phyloP scores from a whole-genome alignment of 2,888 invertebrate genomes.

The Tipula helvola region DNA sequence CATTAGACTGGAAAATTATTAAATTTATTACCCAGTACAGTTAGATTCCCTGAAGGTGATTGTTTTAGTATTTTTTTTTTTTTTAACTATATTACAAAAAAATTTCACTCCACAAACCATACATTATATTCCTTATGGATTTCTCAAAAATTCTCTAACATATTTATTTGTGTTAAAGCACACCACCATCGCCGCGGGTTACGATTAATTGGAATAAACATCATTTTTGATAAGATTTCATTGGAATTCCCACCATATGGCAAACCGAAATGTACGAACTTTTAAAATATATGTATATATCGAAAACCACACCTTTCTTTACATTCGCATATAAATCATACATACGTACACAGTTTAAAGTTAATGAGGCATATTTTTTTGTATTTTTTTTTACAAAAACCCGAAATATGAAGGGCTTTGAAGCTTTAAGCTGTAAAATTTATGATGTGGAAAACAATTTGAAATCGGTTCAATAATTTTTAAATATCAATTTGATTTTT shows the following conservation, averaged over 20 bases:
- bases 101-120: neutral
- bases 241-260: neutral
- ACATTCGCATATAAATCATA: neutral
- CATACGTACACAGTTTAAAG: neutral
- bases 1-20: neutral
- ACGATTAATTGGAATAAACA: neutral
- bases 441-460: neutral
- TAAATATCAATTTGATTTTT: neutral
- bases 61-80: neutral
- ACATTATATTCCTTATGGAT: neutral
- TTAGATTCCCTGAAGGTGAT: neutral
- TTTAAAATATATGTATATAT: neutral
- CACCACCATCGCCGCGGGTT: neutral
- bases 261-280: neutral
- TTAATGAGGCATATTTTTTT: neutral
- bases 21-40: neutral
- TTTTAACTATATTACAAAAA: neutral
- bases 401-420: neutral
- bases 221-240: neutral
- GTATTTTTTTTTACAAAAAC: neutral
- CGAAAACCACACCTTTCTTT: neutral
- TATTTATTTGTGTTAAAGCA: neutral
- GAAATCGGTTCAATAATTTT: neutral
- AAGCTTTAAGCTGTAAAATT: neutral
- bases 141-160: neutral